Conservation (phyloP, 2,113 vertebrate genomes). For the Apodemus speciosus region DNA sequence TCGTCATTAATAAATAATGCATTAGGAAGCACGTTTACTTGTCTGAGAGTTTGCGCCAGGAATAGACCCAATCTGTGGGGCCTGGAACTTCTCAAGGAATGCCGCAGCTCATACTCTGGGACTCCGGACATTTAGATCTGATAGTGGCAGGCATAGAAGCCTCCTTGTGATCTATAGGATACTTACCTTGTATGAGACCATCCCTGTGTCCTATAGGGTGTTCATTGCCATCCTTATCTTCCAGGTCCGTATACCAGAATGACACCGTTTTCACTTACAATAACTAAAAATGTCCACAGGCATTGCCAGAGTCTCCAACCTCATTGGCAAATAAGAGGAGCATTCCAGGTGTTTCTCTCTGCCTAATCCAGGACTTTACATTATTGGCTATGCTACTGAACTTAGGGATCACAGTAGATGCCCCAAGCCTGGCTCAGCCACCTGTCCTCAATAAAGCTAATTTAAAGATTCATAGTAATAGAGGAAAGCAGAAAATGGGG, state of each 20-base stretch:
- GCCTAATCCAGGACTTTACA: not conserved
- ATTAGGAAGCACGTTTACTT: slow-evolving; percentile 1
- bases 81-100: not conserved
- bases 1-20: slow-evolving; percentile 66
- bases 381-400: not conserved
- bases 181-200: not conserved
- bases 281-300: not conserved
- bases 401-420: not conserved
- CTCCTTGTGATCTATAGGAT: not conserved
- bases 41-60: not conserved
- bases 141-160: not conserved
- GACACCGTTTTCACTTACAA: not conserved
- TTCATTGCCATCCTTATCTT: not conserved
- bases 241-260: not conserved
- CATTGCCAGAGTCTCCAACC: not conserved
- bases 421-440: not conserved
- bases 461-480: not conserved
- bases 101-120: not conserved
- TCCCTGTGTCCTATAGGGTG: no score
- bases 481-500: not conserved
- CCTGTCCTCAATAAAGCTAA: not conserved
- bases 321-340: not conserved
- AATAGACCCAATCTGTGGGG: not conserved
- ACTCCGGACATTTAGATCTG: not conserved
- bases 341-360: not conserved